Evolutionary conservation across 1,140 invertebrate genomes (phyloP).

Genomic region (Apis dorsata): DNA sequence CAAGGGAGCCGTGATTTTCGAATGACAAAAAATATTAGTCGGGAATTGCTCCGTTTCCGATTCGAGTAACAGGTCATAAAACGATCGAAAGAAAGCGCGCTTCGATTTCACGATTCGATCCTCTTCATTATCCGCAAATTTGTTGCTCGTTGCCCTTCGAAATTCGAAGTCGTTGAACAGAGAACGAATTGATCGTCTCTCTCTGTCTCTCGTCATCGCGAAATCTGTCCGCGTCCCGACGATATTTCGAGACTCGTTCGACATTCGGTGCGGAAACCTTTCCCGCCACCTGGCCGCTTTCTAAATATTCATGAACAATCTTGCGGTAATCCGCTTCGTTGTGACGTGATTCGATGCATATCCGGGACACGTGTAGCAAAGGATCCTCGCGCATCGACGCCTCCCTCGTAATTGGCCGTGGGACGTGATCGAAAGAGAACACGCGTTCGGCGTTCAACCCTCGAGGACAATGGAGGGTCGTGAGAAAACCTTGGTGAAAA

Average conservation of each 20-base stretch:
- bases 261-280: background rate
- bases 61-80: conserved; percentile 1
- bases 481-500: too few relatives aligned
- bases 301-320: conserved; percentile 65
- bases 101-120: conserved; percentile 13
- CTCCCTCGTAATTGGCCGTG: conserved; percentile 30
- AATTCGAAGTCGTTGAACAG: conserved; percentile 10
- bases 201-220: background rate
- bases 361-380: conserved; percentile 43
- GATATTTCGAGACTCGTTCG: conserved; percentile 8
- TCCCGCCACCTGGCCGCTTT: conserved; percentile 22
- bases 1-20: background rate
- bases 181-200: background rate
- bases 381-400: conserved; percentile 16
- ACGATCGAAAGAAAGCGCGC: conserved; percentile 1
- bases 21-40: conserved; percentile 24
- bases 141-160: background rate
- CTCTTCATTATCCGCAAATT: conserved; percentile 32
- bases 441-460: background rate
- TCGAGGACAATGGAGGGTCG: too few relatives aligned
- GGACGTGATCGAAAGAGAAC: conserved; percentile 15
- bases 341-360: conserved; percentile 36
- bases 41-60: background rate
- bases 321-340: conserved; percentile 52
- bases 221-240: conserved; percentile 5